phyloP scores from a whole-genome alignment of 35 echinoderm and acorn worm species.

The Apostichopus japonicus region DNA sequence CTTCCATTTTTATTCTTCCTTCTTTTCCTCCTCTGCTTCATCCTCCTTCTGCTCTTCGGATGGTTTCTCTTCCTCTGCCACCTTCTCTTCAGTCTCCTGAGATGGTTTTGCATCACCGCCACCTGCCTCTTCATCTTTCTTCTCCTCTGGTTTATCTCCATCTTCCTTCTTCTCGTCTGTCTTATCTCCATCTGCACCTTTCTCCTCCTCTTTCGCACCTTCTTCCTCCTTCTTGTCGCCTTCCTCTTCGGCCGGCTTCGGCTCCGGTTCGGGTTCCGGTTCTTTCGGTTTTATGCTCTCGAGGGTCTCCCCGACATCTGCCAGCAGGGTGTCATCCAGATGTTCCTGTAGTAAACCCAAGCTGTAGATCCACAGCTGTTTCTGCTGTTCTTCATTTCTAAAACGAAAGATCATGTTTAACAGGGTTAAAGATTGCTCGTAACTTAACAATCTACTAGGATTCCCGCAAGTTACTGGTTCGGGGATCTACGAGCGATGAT shows the following conservation, averaged over 20 bases:
- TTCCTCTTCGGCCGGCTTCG: background rate
- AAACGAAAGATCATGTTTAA: background rate
- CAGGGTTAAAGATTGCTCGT: too few species aligned
- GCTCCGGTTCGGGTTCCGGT: slow-evolving; percentile 15
- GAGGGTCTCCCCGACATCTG: slow-evolving; percentile 43
- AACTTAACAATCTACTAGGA: too few species aligned
- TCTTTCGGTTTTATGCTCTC: slow-evolving; percentile 43
- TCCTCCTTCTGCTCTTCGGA: background rate
- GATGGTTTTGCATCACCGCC: background rate
- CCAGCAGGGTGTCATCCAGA: slow-evolving; percentile 42
- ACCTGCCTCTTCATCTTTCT: background rate
- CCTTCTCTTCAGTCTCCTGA: slow-evolving; percentile 7
- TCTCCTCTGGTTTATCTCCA: slow-evolving; percentile 6
- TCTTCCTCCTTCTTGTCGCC: slow-evolving; percentile 11
- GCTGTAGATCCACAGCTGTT: slow-evolving; percentile 58
- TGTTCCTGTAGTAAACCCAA: slow-evolving; percentile 43
- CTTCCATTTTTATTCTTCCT: background rate
- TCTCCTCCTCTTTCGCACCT: background rate
- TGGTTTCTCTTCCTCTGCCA: background rate
- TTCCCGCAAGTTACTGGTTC: too few species aligned
- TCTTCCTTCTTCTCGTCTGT: slow-evolving; percentile 5
- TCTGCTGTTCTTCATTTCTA: slow-evolving; percentile 59
- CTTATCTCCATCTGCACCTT: slow-evolving; percentile 14
- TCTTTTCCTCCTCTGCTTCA: background rate
- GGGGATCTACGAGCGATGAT: too few species aligned